Conservation (phyloP, 2,113 vertebrate genomes). For the Orientallactaga bullata region DNA sequence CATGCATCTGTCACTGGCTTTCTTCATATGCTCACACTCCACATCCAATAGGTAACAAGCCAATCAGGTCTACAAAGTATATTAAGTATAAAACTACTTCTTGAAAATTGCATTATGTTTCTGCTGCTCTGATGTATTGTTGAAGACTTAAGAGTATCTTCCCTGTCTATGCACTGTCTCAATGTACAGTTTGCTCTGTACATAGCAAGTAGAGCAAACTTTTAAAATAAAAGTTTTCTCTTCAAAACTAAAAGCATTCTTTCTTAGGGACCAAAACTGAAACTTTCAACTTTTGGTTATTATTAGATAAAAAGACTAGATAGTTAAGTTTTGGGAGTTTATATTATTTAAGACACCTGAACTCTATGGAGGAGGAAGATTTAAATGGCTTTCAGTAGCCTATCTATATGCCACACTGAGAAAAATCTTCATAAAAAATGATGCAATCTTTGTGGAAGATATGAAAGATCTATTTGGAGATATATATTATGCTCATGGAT, state of each 20-base stretch:
- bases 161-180: background rate
- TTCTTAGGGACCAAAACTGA: background rate
- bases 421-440: background rate
- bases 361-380: background rate
- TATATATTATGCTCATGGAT: background rate
- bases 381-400: conserved; percentile 2
- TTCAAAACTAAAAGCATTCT: background rate
- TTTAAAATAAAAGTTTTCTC: background rate
- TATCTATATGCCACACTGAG: background rate
- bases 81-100: background rate
- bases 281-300: background rate
- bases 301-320: background rate
- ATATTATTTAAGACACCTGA: background rate
- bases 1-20: background rate
- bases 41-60: background rate
- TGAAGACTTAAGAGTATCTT: background rate
- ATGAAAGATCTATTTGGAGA: background rate
- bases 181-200: background rate
- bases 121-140: background rate
- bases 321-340: background rate
- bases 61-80: background rate
- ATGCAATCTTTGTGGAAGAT: background rate
- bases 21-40: background rate
- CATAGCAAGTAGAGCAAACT: background rate
- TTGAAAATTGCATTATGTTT: background rate